phyloP scores from a whole-genome alignment of 1,140 invertebrate species.

The Onthophagus taurus region DNA sequence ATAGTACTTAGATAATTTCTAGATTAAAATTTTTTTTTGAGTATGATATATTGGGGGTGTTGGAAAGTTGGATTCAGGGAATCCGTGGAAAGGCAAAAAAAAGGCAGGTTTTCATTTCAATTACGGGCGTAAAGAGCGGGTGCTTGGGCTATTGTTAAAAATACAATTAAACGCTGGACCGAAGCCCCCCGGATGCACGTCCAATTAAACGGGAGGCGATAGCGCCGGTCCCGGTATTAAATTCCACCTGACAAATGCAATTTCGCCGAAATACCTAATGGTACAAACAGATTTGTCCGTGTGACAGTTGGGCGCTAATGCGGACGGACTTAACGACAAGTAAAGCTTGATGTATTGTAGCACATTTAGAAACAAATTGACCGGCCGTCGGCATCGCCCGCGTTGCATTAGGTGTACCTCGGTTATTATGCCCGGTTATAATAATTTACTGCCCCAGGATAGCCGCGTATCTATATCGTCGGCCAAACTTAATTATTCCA shows the following conservation, averaged over 20 bases:
- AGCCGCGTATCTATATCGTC: constrained; percentile 11
- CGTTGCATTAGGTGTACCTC: constrained; percentile 12
- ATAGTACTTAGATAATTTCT: too few relatives aligned
- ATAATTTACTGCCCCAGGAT: constrained; percentile 14
- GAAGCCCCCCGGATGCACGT: too few relatives aligned
- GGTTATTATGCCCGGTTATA: constrained; percentile 14
- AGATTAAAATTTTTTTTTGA: too few relatives aligned
- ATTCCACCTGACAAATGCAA: constrained; percentile 36
- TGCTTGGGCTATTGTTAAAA: too few relatives aligned
- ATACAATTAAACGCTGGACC: too few relatives aligned
- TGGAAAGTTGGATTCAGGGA: too few relatives aligned
- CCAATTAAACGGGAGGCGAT: too few relatives aligned
- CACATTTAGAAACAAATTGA: constrained; percentile 29
- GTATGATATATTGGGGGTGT: too few relatives aligned
- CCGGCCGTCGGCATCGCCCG: constrained; percentile 17
- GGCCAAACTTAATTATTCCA: constrained; percentile 15
- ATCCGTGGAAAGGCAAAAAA: too few relatives aligned
- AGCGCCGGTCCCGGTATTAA: too few relatives aligned
- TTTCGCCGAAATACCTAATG: constrained; percentile 35
- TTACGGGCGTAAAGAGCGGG: too few relatives aligned
- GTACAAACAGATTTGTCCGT: constrained; percentile 33
- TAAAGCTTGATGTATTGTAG: constrained; percentile 32
- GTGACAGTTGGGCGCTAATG: constrained; percentile 28
- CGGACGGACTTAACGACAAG: constrained; percentile 33
- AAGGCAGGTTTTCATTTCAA: too few relatives aligned